Conservation (phyloP, 23 tunicate species). For the Styela plicata region DNA sequence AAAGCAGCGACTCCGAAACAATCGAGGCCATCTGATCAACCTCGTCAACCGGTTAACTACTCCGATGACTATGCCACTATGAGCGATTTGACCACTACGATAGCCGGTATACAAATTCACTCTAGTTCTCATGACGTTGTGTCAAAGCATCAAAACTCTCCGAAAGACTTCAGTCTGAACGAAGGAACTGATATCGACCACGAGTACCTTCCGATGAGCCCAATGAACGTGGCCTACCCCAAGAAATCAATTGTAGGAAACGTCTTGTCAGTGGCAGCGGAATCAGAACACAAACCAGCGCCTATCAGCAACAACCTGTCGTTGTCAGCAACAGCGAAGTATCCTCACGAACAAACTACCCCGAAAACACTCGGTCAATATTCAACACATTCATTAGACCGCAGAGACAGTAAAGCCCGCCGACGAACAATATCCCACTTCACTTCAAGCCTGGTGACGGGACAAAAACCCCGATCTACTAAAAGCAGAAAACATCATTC, state of each 20-base stretch:
- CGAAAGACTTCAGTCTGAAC: neutral
- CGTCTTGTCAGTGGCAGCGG: conserved; percentile 6
- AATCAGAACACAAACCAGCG: neutral
- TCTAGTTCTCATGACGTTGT: neutral
- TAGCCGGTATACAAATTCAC: neutral
- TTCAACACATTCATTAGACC: conserved; percentile 44
- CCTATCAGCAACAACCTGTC: neutral
- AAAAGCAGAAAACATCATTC: conserved; percentile 26
- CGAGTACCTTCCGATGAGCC: conserved; percentile 70
- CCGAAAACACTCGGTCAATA: neutral
- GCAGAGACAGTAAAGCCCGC: conserved; percentile 26
- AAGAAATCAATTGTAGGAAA: conserved; percentile 3
- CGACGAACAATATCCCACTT: conserved; percentile 21
- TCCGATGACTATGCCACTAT: conserved; percentile 11
- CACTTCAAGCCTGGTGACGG: neutral
- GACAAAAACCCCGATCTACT: conserved; percentile 10
- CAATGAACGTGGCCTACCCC: conserved; percentile 24
- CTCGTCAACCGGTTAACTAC: neutral
- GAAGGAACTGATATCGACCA: conserved; percentile 22
- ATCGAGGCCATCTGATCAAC: neutral
- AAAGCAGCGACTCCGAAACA: neutral
- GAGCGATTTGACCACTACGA: neutral
- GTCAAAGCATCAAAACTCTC: neutral
- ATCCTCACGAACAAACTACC: conserved; percentile 64
- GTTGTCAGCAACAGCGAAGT: conserved; percentile 20